Base-by-base conservation (phyloP, 2,797 vertebrate genomes). In the Distichodus sexfasciatus region DNA sequence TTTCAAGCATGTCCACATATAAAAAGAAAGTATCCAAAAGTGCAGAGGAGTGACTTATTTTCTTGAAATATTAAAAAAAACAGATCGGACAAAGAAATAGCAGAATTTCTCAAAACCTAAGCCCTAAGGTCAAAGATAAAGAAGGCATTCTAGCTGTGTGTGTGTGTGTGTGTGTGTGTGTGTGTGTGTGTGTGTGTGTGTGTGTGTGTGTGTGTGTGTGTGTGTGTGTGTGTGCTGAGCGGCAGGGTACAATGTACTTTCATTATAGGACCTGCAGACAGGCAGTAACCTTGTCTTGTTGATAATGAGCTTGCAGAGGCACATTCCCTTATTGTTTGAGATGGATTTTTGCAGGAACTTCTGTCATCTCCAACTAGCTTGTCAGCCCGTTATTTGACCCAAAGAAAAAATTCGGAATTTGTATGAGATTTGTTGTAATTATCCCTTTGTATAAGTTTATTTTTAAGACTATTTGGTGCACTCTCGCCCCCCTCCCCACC, bases 401-500 rank as follows among this genome's bases (percentile, higher is more conserved):
- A 44, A 26, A 69, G 69, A 33, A 53, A 79, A 72, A 47, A 63
- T 66, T 33, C 36, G 71, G 78, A 80, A 43, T 82, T 82, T 79
- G 50, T 33, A 19, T 73, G 61, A 74, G 70, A 72, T 81, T 81
- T 74, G 83, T 86, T 66, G 65, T 70, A 84, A 81, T 76, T 84
- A 85, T 83, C 77, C 8, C 83, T 79, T 71, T 65, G 83, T 80
- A 79, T 59, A 82, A 79, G 82, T 87, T 86, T 87, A 89, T 90
- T 90, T 89, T 90, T 89, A 90, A 82, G 81, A 70, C 72, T 76
- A 79, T 80, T 83, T 59, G 24, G 62, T 83, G 84, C 82, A 80
- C 85, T 86, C 85, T 90, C 81, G 87, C 85, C 86, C 71, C 31
- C 76, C n/a, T n/a, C n/a, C n/a, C n/a, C n/a, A n/a, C n/a, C n/a